phyloP scores from a whole-genome alignment of 2,113 vertebrate species.

The Choloepus hoffmanni region DNA sequence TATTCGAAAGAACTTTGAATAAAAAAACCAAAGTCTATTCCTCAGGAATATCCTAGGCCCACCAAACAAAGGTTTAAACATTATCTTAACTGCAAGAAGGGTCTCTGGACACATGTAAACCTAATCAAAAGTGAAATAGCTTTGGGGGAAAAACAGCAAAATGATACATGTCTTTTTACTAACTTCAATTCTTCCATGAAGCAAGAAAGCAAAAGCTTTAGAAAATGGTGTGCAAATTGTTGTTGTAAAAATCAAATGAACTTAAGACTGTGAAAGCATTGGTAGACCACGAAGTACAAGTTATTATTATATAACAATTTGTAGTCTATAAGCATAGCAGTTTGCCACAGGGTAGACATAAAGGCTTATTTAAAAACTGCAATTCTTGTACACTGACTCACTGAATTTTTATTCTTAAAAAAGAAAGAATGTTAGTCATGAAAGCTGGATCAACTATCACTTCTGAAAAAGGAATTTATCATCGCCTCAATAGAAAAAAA shows the following conservation, averaged over 20 bases:
- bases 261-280: slow-evolving; percentile 59
- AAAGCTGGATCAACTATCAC: slow-evolving; percentile 65
- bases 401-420: slow-evolving; percentile 78
- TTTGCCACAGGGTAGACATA: slow-evolving; percentile 61
- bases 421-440: slow-evolving; percentile 71
- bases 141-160: neutral
- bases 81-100: slow-evolving; percentile 16
- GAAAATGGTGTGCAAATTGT: neutral
- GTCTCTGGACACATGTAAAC: slow-evolving; percentile 24
- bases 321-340: slow-evolving; percentile 65
- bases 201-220: slow-evolving; percentile 38
- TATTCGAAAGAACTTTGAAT: slow-evolving; percentile 1
- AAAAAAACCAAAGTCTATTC: slow-evolving; percentile 40
- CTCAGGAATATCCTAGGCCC: neutral
- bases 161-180: slow-evolving; percentile 10
- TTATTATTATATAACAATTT: slow-evolving; percentile 77
- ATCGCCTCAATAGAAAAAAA: neutral
- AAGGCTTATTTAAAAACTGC: slow-evolving; percentile 80
- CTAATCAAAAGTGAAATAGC: slow-evolving; percentile 2
- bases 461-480: slow-evolving; percentile 78
- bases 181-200: slow-evolving; percentile 42
- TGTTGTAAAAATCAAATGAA: slow-evolving; percentile 38
- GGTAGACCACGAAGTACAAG: slow-evolving; percentile 64
- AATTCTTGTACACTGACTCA: slow-evolving; percentile 82
- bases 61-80: neutral